A percentile compares a stretch with the other conserved stretches of the same genome.
phyloP scores from a whole-genome alignment of 30 jellyfish, hydroid and myxozoan species.

The Mastigias papua region DNA sequence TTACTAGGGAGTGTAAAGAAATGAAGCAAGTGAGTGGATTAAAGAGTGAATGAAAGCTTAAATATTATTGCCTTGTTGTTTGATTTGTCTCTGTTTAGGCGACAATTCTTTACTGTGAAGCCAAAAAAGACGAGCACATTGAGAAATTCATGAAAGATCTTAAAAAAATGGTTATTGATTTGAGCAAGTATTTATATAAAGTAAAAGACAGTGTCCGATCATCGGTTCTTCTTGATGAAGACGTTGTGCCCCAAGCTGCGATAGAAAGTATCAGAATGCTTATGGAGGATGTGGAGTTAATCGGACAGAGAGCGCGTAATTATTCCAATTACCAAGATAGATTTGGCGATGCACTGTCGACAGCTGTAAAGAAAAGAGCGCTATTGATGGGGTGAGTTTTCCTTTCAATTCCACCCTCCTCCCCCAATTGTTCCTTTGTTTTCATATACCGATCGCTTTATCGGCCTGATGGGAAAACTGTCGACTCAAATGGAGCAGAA shows the following conservation, averaged over 20 bases:
- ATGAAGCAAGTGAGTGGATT: neutral
- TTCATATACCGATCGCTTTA: too few species aligned
- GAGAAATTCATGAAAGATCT: conserved; percentile 79
- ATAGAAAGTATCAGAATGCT: conserved; percentile 69
- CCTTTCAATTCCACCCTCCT: too few species aligned
- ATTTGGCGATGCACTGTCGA: conserved; percentile 77
- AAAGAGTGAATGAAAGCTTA: neutral
- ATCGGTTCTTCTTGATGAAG: conserved; percentile 84
- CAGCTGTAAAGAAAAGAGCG: conserved; percentile 67
- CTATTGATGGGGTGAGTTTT: conserved; percentile 41
- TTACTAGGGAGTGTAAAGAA: neutral
- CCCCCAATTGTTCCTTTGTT: too few species aligned
- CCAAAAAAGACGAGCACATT: conserved; percentile 80
- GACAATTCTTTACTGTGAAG: conserved; percentile 81
- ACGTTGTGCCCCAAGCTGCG: conserved; percentile 71
- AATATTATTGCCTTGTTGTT: neutral
- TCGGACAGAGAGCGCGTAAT: conserved; percentile 54
- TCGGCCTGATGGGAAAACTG: too few species aligned
- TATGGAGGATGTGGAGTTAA: conserved; percentile 72
- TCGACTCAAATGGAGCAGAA: too few species aligned
- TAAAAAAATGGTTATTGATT: conserved; percentile 37
- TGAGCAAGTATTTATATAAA: conserved; percentile 48
- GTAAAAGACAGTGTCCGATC: conserved; percentile 72
- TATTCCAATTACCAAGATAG: conserved; percentile 77
- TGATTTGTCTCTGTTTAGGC: conserved; percentile 37